These are phyloP conservation scores for Drosophila nasuta DNA, from an alignment of 1,140 invertebrate species.

Conservation along the genomic window DNA sequence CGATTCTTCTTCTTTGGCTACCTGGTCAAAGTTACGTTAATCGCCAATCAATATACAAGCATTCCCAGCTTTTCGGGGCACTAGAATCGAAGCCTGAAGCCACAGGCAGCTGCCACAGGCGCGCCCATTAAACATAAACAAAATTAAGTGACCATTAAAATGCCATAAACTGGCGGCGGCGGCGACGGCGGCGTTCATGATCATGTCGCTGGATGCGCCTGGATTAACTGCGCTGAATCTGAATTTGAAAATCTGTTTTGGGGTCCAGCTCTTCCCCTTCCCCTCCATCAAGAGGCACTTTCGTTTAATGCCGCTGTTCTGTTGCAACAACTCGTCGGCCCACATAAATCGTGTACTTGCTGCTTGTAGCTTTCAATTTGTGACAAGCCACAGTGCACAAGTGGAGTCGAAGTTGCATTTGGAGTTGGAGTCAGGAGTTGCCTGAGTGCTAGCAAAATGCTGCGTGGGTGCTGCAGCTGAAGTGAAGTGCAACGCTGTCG, in stretches of 20 bases:
- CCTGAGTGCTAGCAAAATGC: conserved; percentile 59
- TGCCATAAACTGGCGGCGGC: conserved; percentile 82
- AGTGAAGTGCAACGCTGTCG: conserved; percentile 8
- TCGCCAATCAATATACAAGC: conserved; percentile 75
- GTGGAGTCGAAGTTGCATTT: conserved; percentile 34
- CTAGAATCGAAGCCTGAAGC: conserved; percentile 9
- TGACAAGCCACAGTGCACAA: conserved; percentile 57
- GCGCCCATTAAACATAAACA: conserved; percentile 84
- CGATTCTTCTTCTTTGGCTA: conserved; percentile 30
- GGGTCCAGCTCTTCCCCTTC: conserved; percentile 18
- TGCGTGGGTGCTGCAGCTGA: conserved; percentile 65
- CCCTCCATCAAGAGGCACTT: conserved; percentile 35
- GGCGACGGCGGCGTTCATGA: conserved; percentile 63
- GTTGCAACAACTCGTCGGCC: conserved; percentile 48
- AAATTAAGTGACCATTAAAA: conserved; percentile 85
- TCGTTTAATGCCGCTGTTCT: conserved; percentile 42
- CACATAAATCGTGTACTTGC: conserved; percentile 83
- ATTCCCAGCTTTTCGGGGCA: neutral
- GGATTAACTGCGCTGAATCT: conserved; percentile 36
- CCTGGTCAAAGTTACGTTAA: conserved; percentile 61
- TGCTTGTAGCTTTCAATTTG: conserved; percentile 82
- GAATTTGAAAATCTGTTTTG: conserved; percentile 43
- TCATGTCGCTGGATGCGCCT: conserved; percentile 61
- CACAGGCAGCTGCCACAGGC: conserved; percentile 67
- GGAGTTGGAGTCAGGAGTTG: conserved; percentile 7